Conservation (phyloP, 2,113 vertebrate genomes). For the Vidua macroura region DNA sequence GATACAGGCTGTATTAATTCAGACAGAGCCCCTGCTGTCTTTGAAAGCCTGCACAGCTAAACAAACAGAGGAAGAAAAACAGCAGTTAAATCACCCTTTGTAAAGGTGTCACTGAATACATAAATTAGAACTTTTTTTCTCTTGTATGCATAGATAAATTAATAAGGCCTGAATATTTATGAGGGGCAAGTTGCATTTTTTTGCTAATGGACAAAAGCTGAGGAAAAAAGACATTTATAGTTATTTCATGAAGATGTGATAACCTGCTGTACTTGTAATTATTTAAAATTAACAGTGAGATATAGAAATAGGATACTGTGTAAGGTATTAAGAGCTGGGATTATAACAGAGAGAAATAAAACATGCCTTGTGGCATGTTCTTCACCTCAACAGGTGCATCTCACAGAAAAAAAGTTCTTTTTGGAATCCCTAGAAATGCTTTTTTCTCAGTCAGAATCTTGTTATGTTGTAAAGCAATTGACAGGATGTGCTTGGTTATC, state of each 20-base stretch:
- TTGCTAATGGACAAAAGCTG: background rate
- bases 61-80: slow-evolving; percentile 3
- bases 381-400: background rate
- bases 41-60: slow-evolving; percentile 31
- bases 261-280: background rate
- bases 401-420: background rate
- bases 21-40: background rate
- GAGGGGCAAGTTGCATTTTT: background rate
- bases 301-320: background rate
- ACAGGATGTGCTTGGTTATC: background rate
- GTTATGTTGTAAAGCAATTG: background rate
- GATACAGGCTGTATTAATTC: background rate
- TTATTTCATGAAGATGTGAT: background rate
- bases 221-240: background rate
- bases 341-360: background rate
- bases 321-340: background rate
- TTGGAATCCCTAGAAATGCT: background rate
- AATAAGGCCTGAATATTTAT: slow-evolving; percentile 17
- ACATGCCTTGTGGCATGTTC: background rate
- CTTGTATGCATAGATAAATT: background rate
- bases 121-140: background rate
- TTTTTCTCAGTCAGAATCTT: background rate
- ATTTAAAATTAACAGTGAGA: background rate
- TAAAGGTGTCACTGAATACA: background rate
- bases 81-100: background rate